A percentile compares a stretch with the other conserved stretches of the same genome.
phyloP scores from a whole-genome alignment of 2,888 invertebrate genomes.

The Campoletis raptor region DNA sequence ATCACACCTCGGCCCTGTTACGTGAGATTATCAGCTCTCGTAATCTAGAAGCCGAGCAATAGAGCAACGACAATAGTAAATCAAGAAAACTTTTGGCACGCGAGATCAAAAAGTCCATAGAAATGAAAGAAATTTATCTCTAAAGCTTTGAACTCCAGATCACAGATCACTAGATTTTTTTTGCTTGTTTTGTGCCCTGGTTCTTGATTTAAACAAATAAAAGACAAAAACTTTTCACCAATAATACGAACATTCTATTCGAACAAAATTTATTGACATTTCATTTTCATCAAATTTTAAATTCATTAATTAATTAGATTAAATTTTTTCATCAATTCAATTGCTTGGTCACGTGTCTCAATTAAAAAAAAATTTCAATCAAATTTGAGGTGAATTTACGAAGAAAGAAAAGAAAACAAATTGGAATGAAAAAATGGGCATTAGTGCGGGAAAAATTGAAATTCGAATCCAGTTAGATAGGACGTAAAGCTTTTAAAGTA shows the following conservation, averaged over 20 bases:
- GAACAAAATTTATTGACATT: too few relatives aligned
- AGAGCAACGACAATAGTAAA: conserved; percentile 27
- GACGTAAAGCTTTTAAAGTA: neutral
- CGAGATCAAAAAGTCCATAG: conserved; percentile 4
- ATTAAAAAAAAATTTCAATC: too few relatives aligned
- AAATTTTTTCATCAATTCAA: too few relatives aligned
- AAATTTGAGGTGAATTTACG: neutral
- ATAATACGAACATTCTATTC: too few relatives aligned
- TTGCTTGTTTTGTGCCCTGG: neutral
- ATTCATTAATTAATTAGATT: too few relatives aligned
- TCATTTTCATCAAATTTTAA: too few relatives aligned
- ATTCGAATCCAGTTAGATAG: neutral
- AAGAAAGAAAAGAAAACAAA: neutral
- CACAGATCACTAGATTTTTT: neutral
- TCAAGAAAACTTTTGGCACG: neutral
- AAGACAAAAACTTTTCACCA: too few relatives aligned
- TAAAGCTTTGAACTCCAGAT: neutral
- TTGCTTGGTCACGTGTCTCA: too few relatives aligned
- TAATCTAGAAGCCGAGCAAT: neutral
- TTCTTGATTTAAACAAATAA: neutral
- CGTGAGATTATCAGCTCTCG: conserved; percentile 61
- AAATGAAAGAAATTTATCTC: neutral
- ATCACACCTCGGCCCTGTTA: conserved; percentile 65
- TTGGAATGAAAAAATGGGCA: neutral
- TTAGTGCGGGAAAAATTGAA: neutral